Evolutionary conservation across 2,113 vertebrate genomes (phyloP).

Genomic region (Tenebrosternarchus preto): DNA sequence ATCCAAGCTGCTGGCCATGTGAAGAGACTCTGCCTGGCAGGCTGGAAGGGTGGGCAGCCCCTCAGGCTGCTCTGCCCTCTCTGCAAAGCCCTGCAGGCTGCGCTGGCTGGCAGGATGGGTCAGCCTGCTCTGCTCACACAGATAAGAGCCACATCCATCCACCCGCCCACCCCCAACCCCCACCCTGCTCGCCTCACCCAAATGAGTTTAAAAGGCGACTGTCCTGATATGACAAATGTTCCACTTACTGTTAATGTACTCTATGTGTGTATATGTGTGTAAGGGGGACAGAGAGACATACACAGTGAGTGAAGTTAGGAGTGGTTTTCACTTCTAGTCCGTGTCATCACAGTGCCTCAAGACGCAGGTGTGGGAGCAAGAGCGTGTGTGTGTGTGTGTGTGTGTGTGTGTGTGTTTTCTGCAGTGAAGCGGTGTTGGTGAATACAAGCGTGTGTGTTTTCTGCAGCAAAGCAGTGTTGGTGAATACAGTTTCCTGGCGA

Average conservation of each 20-base stretch:
- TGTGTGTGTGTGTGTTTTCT: slow-evolving; percentile 35
- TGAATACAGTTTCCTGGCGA: slow-evolving; percentile 52
- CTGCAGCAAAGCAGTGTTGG: slow-evolving; percentile 34
- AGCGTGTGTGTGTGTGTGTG: slow-evolving; percentile 24
- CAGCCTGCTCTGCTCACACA: slow-evolving; percentile 5
- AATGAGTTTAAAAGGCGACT: slow-evolving; percentile 20
- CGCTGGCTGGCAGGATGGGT: not conserved
- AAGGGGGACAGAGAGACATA: not conserved
- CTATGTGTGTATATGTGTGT: slow-evolving; percentile 10
- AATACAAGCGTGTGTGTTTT: slow-evolving; percentile 51
- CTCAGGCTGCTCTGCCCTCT: slow-evolving; percentile 6
- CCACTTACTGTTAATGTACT: slow-evolving; percentile 4
- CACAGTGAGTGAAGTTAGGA: not conserved
- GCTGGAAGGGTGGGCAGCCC: slow-evolving; percentile 4
- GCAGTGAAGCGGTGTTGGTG: not conserved
- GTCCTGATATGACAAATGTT: slow-evolving; percentile 8
- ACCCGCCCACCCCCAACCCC: not conserved
- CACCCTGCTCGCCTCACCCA: slow-evolving; percentile 29
- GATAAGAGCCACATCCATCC: slow-evolving; percentile 16
- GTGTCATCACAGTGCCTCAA: slow-evolving; percentile 14
- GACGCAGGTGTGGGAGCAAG: slow-evolving; percentile 13
- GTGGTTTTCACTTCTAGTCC: not conserved
- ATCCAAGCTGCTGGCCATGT: not conserved
- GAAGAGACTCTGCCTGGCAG: not conserved
- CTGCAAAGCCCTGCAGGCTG: not conserved